Conservation (phyloP, 2,113 vertebrate species). For the Chaetodon auriga region DNA sequence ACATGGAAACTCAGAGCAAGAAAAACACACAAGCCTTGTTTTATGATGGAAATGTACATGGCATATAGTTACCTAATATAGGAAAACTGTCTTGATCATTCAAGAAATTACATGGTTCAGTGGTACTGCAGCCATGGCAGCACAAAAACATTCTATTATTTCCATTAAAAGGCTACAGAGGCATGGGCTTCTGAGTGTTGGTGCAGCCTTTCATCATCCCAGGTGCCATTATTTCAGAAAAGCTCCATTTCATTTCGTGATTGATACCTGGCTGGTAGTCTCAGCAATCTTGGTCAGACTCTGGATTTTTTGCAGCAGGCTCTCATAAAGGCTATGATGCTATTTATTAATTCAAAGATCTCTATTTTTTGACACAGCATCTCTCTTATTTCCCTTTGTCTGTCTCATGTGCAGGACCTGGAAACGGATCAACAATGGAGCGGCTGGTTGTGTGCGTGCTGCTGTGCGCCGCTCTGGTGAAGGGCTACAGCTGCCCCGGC, state of each 20-base stretch:
- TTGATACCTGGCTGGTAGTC: constrained; percentile 72
- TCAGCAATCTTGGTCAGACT: constrained; percentile 59
- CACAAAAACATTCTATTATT: constrained; percentile 59
- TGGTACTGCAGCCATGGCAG: constrained; percentile 48
- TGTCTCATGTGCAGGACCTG: constrained; percentile 76
- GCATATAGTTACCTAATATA: constrained; percentile 36
- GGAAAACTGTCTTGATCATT: constrained; percentile 55
- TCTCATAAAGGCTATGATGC: constrained; percentile 49
- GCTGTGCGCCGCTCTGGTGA: constrained; percentile 87
- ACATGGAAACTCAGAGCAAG: constrained; percentile 43
- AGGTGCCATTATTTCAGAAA: constrained; percentile 76
- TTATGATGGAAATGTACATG: constrained; percentile 38
- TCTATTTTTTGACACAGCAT: constrained; percentile 45
- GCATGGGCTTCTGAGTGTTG: constrained; percentile 51
- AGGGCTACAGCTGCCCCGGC: constrained; percentile 89
- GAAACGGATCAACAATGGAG: constrained; percentile 86
- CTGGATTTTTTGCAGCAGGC: constrained; percentile 59
- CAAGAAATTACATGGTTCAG: constrained; percentile 54
- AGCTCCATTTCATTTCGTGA: constrained; percentile 77
- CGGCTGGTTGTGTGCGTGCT: constrained; percentile 89
- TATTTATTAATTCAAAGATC: constrained; percentile 65
- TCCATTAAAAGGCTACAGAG: constrained; percentile 68
- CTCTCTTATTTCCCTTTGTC: constrained; percentile 46
- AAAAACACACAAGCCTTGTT: constrained; percentile 54
- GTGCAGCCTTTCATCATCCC: constrained; percentile 77